Conservation (phyloP, 2,888 invertebrate genomes). For the Agrypnus murinus region DNA sequence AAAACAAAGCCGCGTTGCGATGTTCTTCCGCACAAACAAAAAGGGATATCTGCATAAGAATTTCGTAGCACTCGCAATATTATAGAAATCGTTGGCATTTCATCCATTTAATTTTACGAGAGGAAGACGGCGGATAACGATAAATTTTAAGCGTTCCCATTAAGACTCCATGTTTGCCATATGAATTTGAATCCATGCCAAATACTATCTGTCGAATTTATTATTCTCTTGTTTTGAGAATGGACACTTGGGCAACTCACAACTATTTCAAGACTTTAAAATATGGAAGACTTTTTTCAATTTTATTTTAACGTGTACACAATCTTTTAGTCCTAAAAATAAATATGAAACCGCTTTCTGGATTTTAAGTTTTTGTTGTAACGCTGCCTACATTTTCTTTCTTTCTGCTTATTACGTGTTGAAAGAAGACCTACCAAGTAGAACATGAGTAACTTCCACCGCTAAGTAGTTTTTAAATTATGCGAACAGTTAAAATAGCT, state of each 20-base stretch:
- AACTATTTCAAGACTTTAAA: slow-evolving; percentile 49
- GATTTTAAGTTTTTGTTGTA: slow-evolving; percentile 25
- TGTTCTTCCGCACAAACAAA: slow-evolving; percentile 32
- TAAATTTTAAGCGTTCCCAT: slow-evolving; percentile 60
- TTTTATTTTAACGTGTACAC: slow-evolving; percentile 35
- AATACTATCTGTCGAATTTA: slow-evolving; percentile 61
- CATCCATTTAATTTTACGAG: slow-evolving; percentile 52
- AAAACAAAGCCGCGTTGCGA: slow-evolving; percentile 29
- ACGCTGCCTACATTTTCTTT: slow-evolving; percentile 25
- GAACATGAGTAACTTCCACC: slow-evolving; percentile 42
- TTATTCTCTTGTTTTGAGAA: slow-evolving; percentile 61
- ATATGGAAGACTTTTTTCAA: slow-evolving; percentile 27
- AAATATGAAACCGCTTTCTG: slow-evolving; percentile 32
- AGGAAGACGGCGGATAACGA: slow-evolving; percentile 49
- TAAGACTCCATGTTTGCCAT: slow-evolving; percentile 61
- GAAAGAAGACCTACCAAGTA: slow-evolving; percentile 50
- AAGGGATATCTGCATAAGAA: slow-evolving; percentile 33
- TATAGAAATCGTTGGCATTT: slow-evolving; percentile 37
- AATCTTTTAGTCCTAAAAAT: slow-evolving; percentile 43
- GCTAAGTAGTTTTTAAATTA: slow-evolving; percentile 46
- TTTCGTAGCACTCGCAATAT: slow-evolving; percentile 31
- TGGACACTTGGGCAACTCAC: slow-evolving; percentile 53
- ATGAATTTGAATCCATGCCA: slow-evolving; percentile 64
- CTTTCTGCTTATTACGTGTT: slow-evolving; percentile 36
- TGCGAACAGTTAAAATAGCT: slow-evolving; percentile 27